A percentile compares a stretch with the other conserved stretches of the same genome.
These are phyloP conservation scores for Nanger granti DNA, from an alignment of 2,113 vertebrate species.

Conservation along the genomic window DNA sequence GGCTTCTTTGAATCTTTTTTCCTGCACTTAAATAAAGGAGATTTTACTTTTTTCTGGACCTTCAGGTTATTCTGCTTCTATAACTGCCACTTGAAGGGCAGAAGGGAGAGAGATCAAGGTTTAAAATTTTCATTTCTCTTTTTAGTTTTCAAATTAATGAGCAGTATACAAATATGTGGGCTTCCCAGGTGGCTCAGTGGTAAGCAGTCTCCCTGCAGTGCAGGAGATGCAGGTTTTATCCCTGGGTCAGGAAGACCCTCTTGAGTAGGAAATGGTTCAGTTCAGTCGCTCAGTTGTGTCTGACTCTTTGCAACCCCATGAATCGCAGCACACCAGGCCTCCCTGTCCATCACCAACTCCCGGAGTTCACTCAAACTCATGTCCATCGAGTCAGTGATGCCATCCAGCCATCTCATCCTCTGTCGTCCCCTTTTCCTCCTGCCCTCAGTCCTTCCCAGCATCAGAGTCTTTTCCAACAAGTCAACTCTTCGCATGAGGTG, in stretches of 20 bases:
- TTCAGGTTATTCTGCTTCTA: background rate
- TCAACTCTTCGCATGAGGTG: too few relatives aligned
- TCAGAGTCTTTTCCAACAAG: too few relatives aligned
- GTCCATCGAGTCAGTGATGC: too few relatives aligned
- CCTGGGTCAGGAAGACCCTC: background rate
- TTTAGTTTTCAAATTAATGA: background rate
- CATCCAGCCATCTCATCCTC: too few relatives aligned
- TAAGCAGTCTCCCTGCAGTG: background rate
- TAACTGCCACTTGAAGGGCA: background rate
- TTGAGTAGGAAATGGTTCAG: background rate
- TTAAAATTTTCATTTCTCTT: background rate
- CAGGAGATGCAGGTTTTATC: background rate
- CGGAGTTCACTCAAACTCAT: too few relatives aligned
- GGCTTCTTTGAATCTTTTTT: background rate
- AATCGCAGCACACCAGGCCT: too few relatives aligned
- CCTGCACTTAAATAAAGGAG: background rate
- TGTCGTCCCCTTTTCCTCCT: rapidly evolving
- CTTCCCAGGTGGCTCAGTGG: background rate
- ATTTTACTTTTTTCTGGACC: background rate
- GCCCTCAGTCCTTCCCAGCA: too few relatives aligned
- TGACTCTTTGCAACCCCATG: too few relatives aligned
- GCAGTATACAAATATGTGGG: background rate
- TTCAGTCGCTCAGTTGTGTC: too few relatives aligned
- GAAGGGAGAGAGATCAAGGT: background rate
- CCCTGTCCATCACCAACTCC: too few relatives aligned